Conservation (phyloP, 2,797 vertebrate species). For the Allochrocebus solatus region DNA sequence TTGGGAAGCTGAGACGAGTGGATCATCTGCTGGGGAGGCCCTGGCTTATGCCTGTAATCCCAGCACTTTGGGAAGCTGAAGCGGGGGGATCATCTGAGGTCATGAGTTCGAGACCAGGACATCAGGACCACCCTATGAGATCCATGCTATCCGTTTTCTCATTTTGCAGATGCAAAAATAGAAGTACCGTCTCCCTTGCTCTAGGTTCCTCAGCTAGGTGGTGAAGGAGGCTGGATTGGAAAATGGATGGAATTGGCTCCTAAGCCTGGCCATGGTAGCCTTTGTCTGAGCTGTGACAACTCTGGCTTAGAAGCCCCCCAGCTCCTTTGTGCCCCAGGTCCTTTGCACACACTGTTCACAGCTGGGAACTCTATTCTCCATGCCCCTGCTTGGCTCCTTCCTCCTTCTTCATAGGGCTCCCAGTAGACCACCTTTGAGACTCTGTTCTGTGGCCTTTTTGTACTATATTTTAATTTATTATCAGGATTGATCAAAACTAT, state of each 20-base stretch:
- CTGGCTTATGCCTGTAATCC: no score
- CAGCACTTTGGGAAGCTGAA: background rate
- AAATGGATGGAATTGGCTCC: background rate
- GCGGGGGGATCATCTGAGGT: background rate
- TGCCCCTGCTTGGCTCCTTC: background rate
- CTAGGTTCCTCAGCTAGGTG: background rate
- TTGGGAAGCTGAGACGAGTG: no score
- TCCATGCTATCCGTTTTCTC: background rate
- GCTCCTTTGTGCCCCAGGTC: background rate
- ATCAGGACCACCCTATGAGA: background rate
- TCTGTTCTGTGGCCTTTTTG: background rate
- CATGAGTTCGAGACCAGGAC: background rate
- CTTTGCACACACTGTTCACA: background rate
- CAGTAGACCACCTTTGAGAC: background rate
- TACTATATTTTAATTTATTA: background rate
- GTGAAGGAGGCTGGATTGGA: background rate
- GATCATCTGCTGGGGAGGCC: no score
- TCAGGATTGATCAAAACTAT: background rate
- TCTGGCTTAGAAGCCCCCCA: background rate
- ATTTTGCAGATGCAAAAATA: background rate
- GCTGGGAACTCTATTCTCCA: background rate
- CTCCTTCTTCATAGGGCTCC: background rate
- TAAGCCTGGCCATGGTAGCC: background rate
- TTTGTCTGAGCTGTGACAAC: background rate
- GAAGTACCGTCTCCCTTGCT: background rate